Evolutionary conservation across 2,888 invertebrate species (phyloP), one percentile per base, ranked within the genome.

Genomic region (Drosophila hamatofila): DNA sequence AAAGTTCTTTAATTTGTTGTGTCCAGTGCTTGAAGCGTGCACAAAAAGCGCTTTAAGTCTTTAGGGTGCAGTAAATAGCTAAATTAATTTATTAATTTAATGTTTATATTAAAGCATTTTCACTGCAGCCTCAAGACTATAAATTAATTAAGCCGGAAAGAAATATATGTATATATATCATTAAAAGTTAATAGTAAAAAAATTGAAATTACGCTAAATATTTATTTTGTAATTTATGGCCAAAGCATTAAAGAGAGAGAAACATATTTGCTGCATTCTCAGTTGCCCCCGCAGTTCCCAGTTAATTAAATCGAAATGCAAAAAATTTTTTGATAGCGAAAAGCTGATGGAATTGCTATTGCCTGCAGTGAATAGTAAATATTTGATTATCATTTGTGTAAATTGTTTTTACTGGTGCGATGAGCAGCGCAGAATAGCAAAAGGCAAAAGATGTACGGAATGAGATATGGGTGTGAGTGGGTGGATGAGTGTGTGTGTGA

Each of bases 331-430:
- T 48, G 5, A 16, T 35, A 18, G 35, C n/a, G n/a, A 49, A 51
- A 74, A 42, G 56, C 41, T 30, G 42, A 23, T 52, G 42, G 48
- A 75, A 48, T 57, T 60, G 67, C 52, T 59, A 75, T 49, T 54
- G 44, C 18, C 48, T 25, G 46, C 39, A 35, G 35, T 35, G 39
- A 41, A 60, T 27, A 25, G 18, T 48, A 58, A 58, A n/a, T 52
- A 60, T 44, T 74, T 42, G 30, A 57, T 46, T 49, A 44, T 55
- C 55, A 37, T 60, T 66, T 60, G 18, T 16, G 44, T 46, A 41
- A 59, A 60, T 35, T 65, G 37, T 48, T 60, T 30, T 18, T 41
- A 56, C 16, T 33, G 58, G 59, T 59, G 71, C 48, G 23, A 55
- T 37, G 59, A 55, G n/a, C 73, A 42, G 54, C 48, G 64, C 58